Base-by-base conservation (phyloP, 2,888 invertebrate genomes). In the Odontocerum albicorne region DNA sequence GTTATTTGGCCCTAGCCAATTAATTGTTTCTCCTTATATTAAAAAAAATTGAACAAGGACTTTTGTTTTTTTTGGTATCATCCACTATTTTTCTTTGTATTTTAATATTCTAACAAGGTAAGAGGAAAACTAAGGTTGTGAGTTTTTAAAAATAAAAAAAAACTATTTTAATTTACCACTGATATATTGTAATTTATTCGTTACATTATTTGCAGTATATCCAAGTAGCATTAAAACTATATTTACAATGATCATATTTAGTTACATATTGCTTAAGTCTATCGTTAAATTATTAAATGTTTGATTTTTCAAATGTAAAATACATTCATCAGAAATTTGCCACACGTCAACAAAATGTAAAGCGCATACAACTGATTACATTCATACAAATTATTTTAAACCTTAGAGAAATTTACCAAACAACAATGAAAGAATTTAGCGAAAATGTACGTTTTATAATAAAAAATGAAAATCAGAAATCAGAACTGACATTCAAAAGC, bases 141-240 rank as follows among this genome's bases (percentile, higher is more conserved):
- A 12, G 12, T 8, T 1, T 17, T 33, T 40, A 33, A 17, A 20
- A 31, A 12, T 19, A 51, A 51, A 51, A 39, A 32, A 53, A 39
- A 45, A 33, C 17, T 13, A 6, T n/a, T 32, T 33, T 50, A 32
- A 47, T 49, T 55, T 56, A 57, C 60, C 60, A 60, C 51, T 60
- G 56, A 60, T 57, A 60, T 57, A 60, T 60, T 57, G 53, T 56
- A 60, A 57, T 60, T 57, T 56, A 60, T 55, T 59, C 45, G 56
- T 57, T 60, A 60, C 56, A 57, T 60, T 60, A 58, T 57, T 60
- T 60, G 56, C 56, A 56, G 56, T 53, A 57, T 40, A 44, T 54
- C 46, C 57, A 49, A 39, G 47, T 33, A 54, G 54, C 54, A 10
- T 40, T 49, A 54, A 17, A 46, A 32, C 55, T 59, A 56, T 59